A percentile compares a stretch with the other conserved stretches of the same genome.
Evolutionary conservation across 2,888 invertebrate genomes (phyloP).

Genomic region (Formica aserva): DNA sequence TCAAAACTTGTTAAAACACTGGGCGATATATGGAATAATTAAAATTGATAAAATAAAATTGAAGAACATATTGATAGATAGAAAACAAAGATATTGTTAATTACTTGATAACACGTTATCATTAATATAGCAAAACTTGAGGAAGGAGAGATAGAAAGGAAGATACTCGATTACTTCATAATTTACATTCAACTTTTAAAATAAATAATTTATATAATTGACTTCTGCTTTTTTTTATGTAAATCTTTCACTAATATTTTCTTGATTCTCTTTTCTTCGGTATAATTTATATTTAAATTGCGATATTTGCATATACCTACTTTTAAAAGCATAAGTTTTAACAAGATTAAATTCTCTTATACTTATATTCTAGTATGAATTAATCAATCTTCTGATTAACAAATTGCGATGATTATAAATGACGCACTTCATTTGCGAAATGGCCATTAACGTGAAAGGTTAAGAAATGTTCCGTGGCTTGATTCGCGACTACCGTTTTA

Average conservation of each 20-base stretch:
- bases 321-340: background rate
- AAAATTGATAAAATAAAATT: background rate
- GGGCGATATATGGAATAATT: background rate
- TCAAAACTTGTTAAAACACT: background rate
- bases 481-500: constrained; percentile 74
- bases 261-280: background rate
- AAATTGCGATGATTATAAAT: constrained; percentile 38
- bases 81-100: background rate
- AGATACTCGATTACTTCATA: background rate
- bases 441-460: constrained; percentile 47
- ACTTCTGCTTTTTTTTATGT: background rate
- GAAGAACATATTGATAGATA: background rate
- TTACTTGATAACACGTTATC: background rate
- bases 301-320: background rate
- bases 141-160: background rate
- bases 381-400: constrained; percentile 45
- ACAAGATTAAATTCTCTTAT: background rate
- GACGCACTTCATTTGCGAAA: constrained; percentile 6
- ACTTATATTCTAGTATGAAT: constrained; percentile 22
- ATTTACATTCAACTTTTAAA: background rate
- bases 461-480: constrained; percentile 54
- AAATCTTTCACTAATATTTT: background rate
- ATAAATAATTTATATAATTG: constrained; percentile 12
- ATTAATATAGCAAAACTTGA: background rate
- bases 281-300: background rate